Evolutionary conservation across 2,888 invertebrate genomes (phyloP).

Genomic region (Metallyticus violacea): DNA sequence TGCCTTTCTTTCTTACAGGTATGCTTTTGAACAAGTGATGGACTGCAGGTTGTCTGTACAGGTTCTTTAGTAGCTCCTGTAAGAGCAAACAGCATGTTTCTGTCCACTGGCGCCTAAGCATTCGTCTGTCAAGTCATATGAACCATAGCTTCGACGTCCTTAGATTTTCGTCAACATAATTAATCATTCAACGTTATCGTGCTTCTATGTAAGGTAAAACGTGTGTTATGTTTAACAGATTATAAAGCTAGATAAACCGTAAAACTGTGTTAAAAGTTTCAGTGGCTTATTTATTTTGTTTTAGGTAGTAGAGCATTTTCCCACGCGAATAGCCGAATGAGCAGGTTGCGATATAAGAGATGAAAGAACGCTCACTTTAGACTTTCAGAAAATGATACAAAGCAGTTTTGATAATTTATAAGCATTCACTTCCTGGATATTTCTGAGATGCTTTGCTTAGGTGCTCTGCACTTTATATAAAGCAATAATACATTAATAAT

Average conservation of each 20-base stretch:
- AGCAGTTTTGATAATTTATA: no score
- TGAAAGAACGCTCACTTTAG: no score
- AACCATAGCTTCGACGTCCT: background rate
- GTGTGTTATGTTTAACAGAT: background rate
- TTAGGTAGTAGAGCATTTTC: background rate
- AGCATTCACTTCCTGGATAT: no score
- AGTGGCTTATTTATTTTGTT: background rate
- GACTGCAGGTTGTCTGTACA: background rate
- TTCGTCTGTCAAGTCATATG: background rate
- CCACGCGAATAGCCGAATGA: background rate
- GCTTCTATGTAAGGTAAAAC: background rate
- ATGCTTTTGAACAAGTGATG: background rate
- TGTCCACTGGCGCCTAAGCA: background rate
- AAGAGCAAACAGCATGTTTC: background rate
- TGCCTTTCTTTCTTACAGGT: no score
- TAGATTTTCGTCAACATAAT: background rate
- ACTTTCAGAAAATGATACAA: no score
- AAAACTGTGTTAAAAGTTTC: background rate
- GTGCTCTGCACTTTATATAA: no score
- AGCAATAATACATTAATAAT: no score
- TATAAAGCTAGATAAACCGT: background rate
- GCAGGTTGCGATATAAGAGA: background rate
- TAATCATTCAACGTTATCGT: background rate
- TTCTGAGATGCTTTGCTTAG: no score
- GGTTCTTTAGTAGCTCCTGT: background rate